Base-by-base conservation (phyloP, 2,888 invertebrate species). In the Himalopsyche anomala region DNA sequence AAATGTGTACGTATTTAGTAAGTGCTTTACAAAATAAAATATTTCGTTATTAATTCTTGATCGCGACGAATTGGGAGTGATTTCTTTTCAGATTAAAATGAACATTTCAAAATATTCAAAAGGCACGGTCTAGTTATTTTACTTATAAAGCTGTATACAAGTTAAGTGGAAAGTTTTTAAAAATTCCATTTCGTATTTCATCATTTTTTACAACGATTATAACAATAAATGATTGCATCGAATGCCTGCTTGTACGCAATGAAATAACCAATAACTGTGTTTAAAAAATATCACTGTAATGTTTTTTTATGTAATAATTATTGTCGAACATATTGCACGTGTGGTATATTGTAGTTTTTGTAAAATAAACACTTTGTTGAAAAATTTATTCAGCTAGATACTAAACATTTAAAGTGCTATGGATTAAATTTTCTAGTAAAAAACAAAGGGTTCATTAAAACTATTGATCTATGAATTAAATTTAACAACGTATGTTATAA, bases 81-180 rank as follows among this genome's bases (percentile, higher is more conserved):
- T 74, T 74, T 74, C 74, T 74, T 74, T 74, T 74, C 74, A 74
- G 74, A 74, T 74, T 74, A 74, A 74, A 74, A 69, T 69, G 28
- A 36, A 74, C 74, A 15, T 74, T 74, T 74, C 74, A 74, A 74
- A 74, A 74, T 74, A 74, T 74, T 74, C 74, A 74, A 74, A 74
- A 74, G 74, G 28, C 74, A 74, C 74, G 74, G 74, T 74, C 74
- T 74, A 74, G 36, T 74, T 74, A 74, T 74, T 74, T 74, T 12
- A 36, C 74, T 74, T 36, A 15, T 74, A 38, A 74, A 36, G 9
- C 38, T 36, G 15, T 15, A 28, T 74, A 38, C 36, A 36, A 28
- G 11, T 28, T 38, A 74, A 15, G 74, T 74, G 74, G 74, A 74
- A 74, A 74, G 74, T 74, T 36, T 74, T 74, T 74, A 36, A 15